Evolutionary conservation across 64 coral and sea anemone species (phyloP).

Genomic region (Pocillopora damicornis): DNA sequence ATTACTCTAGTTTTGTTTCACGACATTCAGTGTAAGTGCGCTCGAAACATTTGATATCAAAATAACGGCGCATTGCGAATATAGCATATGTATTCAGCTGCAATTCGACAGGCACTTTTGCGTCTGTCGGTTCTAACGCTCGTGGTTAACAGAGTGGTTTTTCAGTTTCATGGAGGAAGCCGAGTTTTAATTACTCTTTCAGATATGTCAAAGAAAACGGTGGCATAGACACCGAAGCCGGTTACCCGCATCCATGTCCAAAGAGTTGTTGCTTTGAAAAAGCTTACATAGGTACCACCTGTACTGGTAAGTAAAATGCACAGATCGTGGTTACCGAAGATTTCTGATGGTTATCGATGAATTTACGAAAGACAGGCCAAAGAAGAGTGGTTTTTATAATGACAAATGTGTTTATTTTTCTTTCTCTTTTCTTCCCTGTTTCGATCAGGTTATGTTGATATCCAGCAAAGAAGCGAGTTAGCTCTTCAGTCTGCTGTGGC

Average conservation of each 20-base stretch:
- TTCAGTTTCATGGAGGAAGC: no score
- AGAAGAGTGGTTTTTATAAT: neutral
- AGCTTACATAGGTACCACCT: slow-evolving; percentile 58
- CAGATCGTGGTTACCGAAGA: neutral
- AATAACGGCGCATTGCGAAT: no score
- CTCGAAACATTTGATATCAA: no score
- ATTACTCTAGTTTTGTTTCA: no score
- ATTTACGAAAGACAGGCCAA: no score
- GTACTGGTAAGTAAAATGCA: neutral
- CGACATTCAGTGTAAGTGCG: no score
- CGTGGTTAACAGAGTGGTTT: no score
- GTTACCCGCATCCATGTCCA: slow-evolving; percentile 54
- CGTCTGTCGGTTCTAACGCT: no score
- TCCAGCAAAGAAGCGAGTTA: slow-evolving; percentile 29
- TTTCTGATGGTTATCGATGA: neutral
- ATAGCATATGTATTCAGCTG: no score
- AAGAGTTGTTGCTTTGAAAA: slow-evolving; percentile 49
- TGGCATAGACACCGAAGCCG: slow-evolving; percentile 89
- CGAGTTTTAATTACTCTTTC: slow-evolving; percentile 20
- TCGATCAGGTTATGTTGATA: slow-evolving; percentile 44
- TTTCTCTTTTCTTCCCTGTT: neutral
- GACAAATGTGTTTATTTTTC: neutral
- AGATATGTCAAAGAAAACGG: slow-evolving; percentile 74
- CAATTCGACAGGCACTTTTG: no score
- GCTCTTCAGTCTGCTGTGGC: slow-evolving; percentile 49